Conservation (phyloP, 2,113 vertebrate species). For the Passer montanus region DNA sequence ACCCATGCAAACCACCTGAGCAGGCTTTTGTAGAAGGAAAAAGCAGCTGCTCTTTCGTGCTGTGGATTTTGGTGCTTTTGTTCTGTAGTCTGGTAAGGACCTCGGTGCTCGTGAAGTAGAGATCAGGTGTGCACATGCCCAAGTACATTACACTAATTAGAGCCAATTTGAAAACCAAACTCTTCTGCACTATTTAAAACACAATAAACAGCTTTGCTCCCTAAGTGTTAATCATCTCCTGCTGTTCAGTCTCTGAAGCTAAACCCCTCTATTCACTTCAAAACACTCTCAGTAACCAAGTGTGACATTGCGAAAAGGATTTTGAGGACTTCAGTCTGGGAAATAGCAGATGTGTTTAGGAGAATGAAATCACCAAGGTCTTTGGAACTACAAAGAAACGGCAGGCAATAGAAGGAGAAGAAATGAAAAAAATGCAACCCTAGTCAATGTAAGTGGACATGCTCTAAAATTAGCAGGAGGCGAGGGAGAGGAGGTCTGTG, state of each 20-base stretch:
- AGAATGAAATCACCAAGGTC: slow-evolving; percentile 35
- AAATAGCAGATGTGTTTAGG: slow-evolving; percentile 52
- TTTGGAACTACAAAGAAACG: slow-evolving; percentile 58
- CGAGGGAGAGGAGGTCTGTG: not conserved
- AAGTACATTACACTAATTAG: slow-evolving; percentile 60
- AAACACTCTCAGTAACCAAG: slow-evolving; percentile 64
- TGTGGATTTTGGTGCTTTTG: not conserved
- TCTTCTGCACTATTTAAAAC: slow-evolving; percentile 69
- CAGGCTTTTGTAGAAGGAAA: not conserved
- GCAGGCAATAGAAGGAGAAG: not conserved
- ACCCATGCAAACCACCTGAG: not conserved
- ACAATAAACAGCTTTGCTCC: slow-evolving; percentile 70
- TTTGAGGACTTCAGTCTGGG: slow-evolving; percentile 56
- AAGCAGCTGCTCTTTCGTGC: not conserved
- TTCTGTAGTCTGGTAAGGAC: not conserved
- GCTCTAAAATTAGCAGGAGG: not conserved
- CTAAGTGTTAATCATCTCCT: slow-evolving; percentile 69
- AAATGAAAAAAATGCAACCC: not conserved
- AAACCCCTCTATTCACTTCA: slow-evolving; percentile 60
- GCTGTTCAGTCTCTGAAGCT: slow-evolving; percentile 66
- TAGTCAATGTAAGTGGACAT: not conserved
- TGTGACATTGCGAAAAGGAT: slow-evolving; percentile 57
- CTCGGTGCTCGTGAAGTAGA: not conserved
- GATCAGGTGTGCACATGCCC: slow-evolving; percentile 44
- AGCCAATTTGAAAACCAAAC: slow-evolving; percentile 63